Percentiles rank a stretch among this genome's conserved stretches.
phyloP scores from a whole-genome alignment of 2,113 vertebrate genomes.

The Rutilus rutilus region DNA sequence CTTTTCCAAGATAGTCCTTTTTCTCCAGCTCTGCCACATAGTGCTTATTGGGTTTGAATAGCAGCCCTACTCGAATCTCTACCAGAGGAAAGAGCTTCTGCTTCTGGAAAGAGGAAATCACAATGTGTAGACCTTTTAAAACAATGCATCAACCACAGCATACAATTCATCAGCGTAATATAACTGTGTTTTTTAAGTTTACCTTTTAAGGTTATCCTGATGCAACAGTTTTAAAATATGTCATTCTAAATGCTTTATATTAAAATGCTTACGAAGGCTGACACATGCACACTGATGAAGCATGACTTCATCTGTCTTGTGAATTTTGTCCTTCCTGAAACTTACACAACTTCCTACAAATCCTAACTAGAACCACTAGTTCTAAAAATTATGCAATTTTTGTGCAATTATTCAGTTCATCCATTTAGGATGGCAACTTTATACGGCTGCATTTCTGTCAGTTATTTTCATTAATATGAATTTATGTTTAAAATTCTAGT shows the following conservation, averaged over 20 bases:
- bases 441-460: no score
- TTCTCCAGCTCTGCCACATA: conserved; percentile 96
- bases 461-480: background rate
- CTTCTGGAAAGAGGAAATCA: conserved; percentile 77
- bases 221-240: background rate
- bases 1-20: conserved; percentile 96
- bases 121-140: background rate
- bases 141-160: background rate
- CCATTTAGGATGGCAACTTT: no score
- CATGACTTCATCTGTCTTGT: background rate
- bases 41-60: conserved; percentile 91
- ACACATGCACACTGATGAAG: background rate
- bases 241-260: background rate
- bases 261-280: background rate
- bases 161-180: background rate
- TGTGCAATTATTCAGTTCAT: background rate
- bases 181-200: background rate
- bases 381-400: background rate
- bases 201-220: background rate
- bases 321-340: background rate
- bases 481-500: background rate
- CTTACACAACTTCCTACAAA: conserved; percentile 26
- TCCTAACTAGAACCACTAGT: background rate
- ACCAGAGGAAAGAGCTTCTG: conserved; percentile 84
- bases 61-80: conserved; percentile 76